Percentiles rank a stretch among this genome's conserved stretches.
phyloP scores from a whole-genome alignment of 2,888 invertebrate genomes.

The Euplagia quadripunctaria region DNA sequence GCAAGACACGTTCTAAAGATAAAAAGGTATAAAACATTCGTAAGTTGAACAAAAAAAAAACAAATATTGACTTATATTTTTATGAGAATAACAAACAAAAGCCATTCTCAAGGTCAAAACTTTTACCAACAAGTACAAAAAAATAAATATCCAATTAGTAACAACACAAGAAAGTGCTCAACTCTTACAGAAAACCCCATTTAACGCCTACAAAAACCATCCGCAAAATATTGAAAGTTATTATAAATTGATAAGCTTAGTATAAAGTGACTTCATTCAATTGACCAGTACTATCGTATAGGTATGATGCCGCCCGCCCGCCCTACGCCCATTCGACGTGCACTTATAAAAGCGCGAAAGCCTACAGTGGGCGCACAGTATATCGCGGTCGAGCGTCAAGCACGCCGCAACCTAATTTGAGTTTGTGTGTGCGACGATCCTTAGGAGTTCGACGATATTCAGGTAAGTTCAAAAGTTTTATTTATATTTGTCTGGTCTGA shows the following conservation, averaged over 20 bases:
- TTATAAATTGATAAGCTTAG: conserved; percentile 9
- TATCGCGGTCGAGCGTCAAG: conserved; percentile 34
- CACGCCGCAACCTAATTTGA: conserved; percentile 31
- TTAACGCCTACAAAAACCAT: background rate
- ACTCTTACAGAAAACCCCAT: background rate
- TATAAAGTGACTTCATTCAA: conserved; percentile 23
- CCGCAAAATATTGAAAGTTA: background rate
- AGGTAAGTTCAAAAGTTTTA: conserved; percentile 45
- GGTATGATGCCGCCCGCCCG: conserved; percentile 42
- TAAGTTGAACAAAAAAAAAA: too few relatives aligned
- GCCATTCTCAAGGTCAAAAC: background rate
- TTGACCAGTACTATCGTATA: conserved; percentile 30
- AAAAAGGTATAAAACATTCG: too few relatives aligned
- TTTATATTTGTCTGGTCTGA: background rate
- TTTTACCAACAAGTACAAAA: background rate
- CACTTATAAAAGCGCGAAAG: conserved; percentile 44
- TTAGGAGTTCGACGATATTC: conserved; percentile 38
- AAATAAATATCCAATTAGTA: background rate
- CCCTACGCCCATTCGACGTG: conserved; percentile 38
- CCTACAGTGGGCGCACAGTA: conserved; percentile 37
- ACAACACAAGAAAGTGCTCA: conserved; percentile 5
- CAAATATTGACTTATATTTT: too few relatives aligned
- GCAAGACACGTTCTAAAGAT: too few relatives aligned
- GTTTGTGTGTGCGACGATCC: conserved; percentile 33
- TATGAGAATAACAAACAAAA: too few relatives aligned